Base-by-base conservation (phyloP, 2,888 invertebrate species). In the Neoascia interrupta region DNA sequence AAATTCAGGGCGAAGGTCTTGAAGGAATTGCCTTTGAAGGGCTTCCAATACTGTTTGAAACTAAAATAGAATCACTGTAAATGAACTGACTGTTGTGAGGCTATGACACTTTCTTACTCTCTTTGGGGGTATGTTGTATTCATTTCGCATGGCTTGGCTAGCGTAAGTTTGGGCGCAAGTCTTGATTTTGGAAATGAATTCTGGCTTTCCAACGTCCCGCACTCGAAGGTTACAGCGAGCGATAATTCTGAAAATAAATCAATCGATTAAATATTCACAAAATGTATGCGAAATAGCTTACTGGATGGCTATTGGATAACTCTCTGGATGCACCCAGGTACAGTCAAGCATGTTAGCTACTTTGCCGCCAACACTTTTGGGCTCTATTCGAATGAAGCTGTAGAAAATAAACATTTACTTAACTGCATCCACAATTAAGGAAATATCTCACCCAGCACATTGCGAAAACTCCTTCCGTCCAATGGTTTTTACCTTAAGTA, bases 271-370 rank as follows among this genome's bases (percentile, higher is more conserved):
- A 41, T 1, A 13, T n/a, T n/a, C n/a, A n/a, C n/a, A n/a, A n/a
- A n/a, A n/a, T n/a, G n/a, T n/a, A n/a, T n/a, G n/a, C n/a, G 0
- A 4, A 15, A 13, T 10, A 36, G 6, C 83, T 69, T 90, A 92
- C 92, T 90, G 90, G 84, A 91, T 89, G 0, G 96, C 94, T 18
- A 93, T 85, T 8, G 87, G 87, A 84, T 98, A 98, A 43, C 96
- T 96, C 88, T 97, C 97, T 0, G 98, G 98, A 90, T 98, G 98
- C 81, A 98, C 95, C 87, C 94, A 94, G 0, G 97, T 98, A 76
- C 91, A 91, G 85, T 96, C 96, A 1, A 96, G 87, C 70, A 89
- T 75, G 85, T 91, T 84, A 8, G 82, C 76, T 4, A 85, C 68
- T 10, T 82, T 84, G 2, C 88, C 87, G 4, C 87, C 86, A 5